These are phyloP conservation scores for Brachypalpus laphriformis DNA, from an alignment of 2,888 invertebrate species.

Conservation along the genomic window DNA sequence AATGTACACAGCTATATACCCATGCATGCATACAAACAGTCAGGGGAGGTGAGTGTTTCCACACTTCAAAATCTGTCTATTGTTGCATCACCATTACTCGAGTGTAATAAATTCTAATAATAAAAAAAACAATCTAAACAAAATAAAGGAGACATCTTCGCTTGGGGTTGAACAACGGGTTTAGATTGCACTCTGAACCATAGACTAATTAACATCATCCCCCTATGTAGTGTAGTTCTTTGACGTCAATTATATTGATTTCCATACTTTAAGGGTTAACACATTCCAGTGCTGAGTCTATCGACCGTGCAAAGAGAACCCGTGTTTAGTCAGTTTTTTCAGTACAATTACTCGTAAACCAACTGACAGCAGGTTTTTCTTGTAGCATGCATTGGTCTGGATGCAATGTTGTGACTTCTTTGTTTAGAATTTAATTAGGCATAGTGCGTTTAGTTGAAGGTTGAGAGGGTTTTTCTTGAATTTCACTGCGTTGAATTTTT, in stretches of 20 bases:
- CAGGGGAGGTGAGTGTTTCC: constrained; percentile 18
- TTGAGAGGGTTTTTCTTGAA: not conserved
- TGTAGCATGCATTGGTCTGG: not conserved
- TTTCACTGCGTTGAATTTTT: not conserved
- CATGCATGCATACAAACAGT: not conserved
- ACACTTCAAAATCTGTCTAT: constrained; percentile 24
- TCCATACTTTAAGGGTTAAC: constrained; percentile 9
- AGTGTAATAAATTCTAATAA: constrained; percentile 12
- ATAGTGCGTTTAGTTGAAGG: not conserved
- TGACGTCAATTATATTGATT: constrained; percentile 68
- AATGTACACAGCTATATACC: constrained; percentile 11
- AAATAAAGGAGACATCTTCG: constrained; percentile 6
- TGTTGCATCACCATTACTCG: constrained; percentile 45
- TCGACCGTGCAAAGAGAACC: constrained; percentile 36
- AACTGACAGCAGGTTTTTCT: not conserved
- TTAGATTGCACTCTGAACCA: constrained; percentile 43
- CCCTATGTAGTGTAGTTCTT: not conserved
- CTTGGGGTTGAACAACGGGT: constrained; percentile 9
- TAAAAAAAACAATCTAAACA: not conserved
- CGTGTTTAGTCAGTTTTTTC: constrained; percentile 10
- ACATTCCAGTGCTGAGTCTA: constrained; percentile 4
- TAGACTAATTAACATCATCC: constrained; percentile 42
- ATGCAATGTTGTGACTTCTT: not conserved
- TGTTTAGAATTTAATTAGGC: not conserved
- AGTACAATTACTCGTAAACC: not conserved